These are phyloP conservation scores for Thera britannica DNA, from an alignment of 2,888 invertebrate species.

Conservation along the genomic window DNA sequence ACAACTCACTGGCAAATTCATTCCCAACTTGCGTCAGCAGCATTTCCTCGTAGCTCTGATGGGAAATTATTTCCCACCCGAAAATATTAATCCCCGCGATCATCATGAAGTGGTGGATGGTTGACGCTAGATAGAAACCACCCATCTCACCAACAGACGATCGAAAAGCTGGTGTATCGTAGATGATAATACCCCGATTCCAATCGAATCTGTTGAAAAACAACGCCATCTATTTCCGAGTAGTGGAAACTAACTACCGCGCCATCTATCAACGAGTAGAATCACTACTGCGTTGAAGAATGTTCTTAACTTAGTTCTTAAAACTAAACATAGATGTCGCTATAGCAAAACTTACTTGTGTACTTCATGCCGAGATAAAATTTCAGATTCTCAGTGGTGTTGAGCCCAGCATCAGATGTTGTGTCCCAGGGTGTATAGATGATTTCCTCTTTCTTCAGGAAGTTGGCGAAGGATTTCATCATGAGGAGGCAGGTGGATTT, in stretches of 20 bases:
- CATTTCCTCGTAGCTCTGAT: slow-evolving; percentile 78
- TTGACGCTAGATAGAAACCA: slow-evolving; percentile 91
- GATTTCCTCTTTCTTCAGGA: slow-evolving; percentile 74
- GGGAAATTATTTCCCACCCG: slow-evolving; percentile 66
- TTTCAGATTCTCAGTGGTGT: slow-evolving; percentile 86
- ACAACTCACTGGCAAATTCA: slow-evolving; percentile 83
- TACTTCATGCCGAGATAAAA: slow-evolving; percentile 88
- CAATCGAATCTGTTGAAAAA: slow-evolving; percentile 86
- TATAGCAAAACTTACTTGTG: slow-evolving; percentile 86
- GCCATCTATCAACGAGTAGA: slow-evolving; percentile 46
- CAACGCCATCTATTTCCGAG: slow-evolving; percentile 57
- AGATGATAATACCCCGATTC: slow-evolving; percentile 89
- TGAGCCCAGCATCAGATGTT: slow-evolving; percentile 79
- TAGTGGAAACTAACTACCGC: slow-evolving; percentile 40
- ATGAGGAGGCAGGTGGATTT: slow-evolving; percentile 90
- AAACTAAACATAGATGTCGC: slow-evolving; percentile 41
- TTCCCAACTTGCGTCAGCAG: slow-evolving; percentile 78
- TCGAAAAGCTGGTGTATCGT: slow-evolving; percentile 89
- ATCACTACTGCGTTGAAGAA: not conserved
- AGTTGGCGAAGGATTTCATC: slow-evolving; percentile 89
- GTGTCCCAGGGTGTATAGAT: slow-evolving; percentile 86
- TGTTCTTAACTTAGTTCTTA: slow-evolving; percentile 5
- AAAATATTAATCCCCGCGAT: slow-evolving; percentile 57
- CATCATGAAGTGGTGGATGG: slow-evolving; percentile 86
- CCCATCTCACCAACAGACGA: slow-evolving; percentile 88